These are phyloP conservation scores for Orthonevra nobilis DNA, from an alignment of 2,888 invertebrate genomes.

Conservation along the genomic window DNA sequence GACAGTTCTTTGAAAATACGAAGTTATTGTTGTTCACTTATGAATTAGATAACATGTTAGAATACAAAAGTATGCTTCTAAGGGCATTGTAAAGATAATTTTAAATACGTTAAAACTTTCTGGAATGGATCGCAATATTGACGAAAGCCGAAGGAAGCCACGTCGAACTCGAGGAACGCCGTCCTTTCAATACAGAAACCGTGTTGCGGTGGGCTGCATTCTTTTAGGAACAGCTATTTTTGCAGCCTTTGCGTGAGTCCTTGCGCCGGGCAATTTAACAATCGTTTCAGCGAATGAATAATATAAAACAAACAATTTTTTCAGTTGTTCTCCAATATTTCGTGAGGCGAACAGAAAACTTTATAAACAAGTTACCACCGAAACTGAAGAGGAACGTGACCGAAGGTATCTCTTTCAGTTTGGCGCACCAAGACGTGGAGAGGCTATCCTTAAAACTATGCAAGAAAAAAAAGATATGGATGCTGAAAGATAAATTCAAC, in stretches of 20 bases:
- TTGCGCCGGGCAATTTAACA: too few species aligned
- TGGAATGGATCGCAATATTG: slow-evolving; percentile 81
- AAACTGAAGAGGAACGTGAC: slow-evolving; percentile 74
- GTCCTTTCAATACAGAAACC: slow-evolving; percentile 82
- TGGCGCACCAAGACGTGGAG: slow-evolving; percentile 73
- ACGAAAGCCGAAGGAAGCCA: slow-evolving; percentile 84
- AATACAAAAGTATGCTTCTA: too few species aligned
- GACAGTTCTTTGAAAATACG: too few species aligned
- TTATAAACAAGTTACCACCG: slow-evolving; percentile 42
- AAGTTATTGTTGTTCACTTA: too few species aligned
- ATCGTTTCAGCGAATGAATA: too few species aligned
- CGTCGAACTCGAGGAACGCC: slow-evolving; percentile 85
- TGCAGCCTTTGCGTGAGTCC: slow-evolving; percentile 75
- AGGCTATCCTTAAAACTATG: slow-evolving; percentile 73
- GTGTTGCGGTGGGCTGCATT: slow-evolving; percentile 81
- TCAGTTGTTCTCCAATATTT: slow-evolving; percentile 75
- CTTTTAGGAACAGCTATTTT: slow-evolving; percentile 76
- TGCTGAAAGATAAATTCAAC: slow-evolving; percentile 25
- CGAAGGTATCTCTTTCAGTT: slow-evolving; percentile 73
- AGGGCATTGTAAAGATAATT: too few species aligned
- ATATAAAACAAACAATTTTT: too few species aligned
- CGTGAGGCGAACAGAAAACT: slow-evolving; percentile 73
- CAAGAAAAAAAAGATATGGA: slow-evolving; percentile 73
- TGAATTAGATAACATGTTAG: too few species aligned
- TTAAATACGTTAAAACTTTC: background rate